A percentile compares a stretch with the other conserved stretches of the same genome.
phyloP scores from a whole-genome alignment of 1,140 invertebrate species.

The Drosophila trapezifrons region DNA sequence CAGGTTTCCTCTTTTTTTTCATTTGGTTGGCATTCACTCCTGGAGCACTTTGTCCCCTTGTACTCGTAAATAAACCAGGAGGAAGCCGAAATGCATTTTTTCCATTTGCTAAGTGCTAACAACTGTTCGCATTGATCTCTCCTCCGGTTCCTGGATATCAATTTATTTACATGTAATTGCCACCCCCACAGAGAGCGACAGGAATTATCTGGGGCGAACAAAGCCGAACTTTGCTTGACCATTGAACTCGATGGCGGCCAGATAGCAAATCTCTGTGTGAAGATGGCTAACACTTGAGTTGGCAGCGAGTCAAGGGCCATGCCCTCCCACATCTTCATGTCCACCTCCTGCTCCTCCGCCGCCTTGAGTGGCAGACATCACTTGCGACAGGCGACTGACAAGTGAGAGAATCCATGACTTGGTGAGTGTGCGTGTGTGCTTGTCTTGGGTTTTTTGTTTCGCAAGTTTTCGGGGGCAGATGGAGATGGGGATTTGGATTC shows the following conservation, averaged over 20 bases:
- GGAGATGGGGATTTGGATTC: constrained; percentile 12
- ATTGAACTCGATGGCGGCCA: constrained; percentile 60
- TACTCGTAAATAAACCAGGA: constrained; percentile 74
- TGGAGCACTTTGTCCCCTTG: constrained; percentile 60
- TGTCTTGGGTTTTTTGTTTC: constrained; percentile 52
- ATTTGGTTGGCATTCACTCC: constrained; percentile 34
- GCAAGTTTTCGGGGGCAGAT: constrained; percentile 40
- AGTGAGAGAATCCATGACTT: constrained; percentile 56
- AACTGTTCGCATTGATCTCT: constrained; percentile 68
- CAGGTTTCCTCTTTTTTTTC: constrained; percentile 21
- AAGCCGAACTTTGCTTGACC: constrained; percentile 58
- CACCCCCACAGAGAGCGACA: not conserved
- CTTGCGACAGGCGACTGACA: constrained; percentile 73
- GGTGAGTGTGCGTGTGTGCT: constrained; percentile 13
- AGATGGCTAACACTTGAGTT: constrained; percentile 53
- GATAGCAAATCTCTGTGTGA: constrained; percentile 56
- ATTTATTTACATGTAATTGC: constrained; percentile 68
- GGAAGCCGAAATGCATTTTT: constrained; percentile 73
- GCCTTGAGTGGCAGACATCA: constrained; percentile 73
- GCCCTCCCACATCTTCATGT: constrained; percentile 9
- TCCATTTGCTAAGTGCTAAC: constrained; percentile 70
- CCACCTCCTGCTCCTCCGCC: not conserved
- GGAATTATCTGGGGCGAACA: constrained; percentile 38
- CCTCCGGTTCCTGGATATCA: constrained; percentile 50
- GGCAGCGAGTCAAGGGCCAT: constrained; percentile 62